Evolutionary conservation across 30 jellyfish, hydroid and myxozoan genomes (phyloP), one percentile per base, ranked within the genome.

Genomic region (Turritopsis dohrnii): DNA sequence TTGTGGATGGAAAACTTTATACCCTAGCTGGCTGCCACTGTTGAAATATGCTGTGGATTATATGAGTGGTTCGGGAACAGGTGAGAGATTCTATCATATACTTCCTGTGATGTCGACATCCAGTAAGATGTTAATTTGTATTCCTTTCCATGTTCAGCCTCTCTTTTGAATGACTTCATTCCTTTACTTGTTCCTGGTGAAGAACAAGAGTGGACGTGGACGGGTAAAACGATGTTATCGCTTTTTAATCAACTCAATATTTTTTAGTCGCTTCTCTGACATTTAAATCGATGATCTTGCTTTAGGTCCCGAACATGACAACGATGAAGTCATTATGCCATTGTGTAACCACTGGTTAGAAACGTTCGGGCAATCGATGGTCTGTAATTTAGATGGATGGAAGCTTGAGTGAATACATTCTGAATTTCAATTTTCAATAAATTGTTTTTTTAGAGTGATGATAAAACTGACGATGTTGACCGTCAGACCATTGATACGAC

Each of bases 191-290:
- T 85, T 29, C 81, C 86, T n/a, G 95, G 75, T 18, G 96, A 86
- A 52, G 72, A 85, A 29, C 84, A 83, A 74, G 85, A 52, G 52
- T 94, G 99, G 99, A 83, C 76, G 29, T 94, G 99, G 99, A 88
- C 93, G 65, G 99, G 98, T 93, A 54, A 8, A 73, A 1, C 53
- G 1, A 1, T 23, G 28, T 79, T 79, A n/a, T n/a, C n/a, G n/a
- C 27, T 7, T 17, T 71, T 71, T 60, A 17, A 17, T 60, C 18
- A 17, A 24, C 23, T 20, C 17, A 72, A 25, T 19, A 72, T 19
- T 18, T 20, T 24, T 18, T 72, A 72, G 54, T 19, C 31, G 18
- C 23, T 18, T 28, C 17, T 72, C 31, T 24, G 81, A 17, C 25
- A 20, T 18, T 19, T 72, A 72, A 19, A 24, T 18, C 16, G 29